Evolutionary conservation across 2,797 vertebrate genomes (phyloP).

Genomic region (Notamacropus eugenii): DNA sequence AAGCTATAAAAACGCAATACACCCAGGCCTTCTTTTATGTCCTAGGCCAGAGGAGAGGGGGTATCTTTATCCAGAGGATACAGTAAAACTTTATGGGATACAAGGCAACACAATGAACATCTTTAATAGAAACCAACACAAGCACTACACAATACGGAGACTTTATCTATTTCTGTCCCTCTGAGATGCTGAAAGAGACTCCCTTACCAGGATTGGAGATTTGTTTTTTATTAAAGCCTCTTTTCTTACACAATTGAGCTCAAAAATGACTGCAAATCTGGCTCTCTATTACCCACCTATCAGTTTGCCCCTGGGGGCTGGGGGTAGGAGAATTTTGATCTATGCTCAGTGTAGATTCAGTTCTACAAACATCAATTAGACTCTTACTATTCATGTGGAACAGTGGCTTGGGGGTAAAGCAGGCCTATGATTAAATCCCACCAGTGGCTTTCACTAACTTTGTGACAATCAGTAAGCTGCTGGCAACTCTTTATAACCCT

Average conservation of each 20-base stretch:
- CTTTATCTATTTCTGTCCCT: not conserved
- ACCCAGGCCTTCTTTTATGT: too few species aligned
- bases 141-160: rapidly evolving
- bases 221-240: not conserved
- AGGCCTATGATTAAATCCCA: not conserved
- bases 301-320: not conserved
- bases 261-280: not conserved
- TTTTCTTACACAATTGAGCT: not conserved
- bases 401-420: not conserved
- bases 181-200: not conserved
- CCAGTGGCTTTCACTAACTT: not conserved
- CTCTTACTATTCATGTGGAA: not conserved
- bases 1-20: not conserved
- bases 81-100: not conserved
- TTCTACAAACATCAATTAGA: not conserved
- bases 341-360: not conserved
- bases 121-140: not conserved
- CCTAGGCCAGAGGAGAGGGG: rapidly evolving
- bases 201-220: not conserved
- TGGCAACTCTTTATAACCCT: not conserved
- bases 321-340: not conserved
- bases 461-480: not conserved
- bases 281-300: not conserved
- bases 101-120: not conserved
- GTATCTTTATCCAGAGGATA: not conserved